Conservation (phyloP, 2,797 vertebrate species). For the Bovichtus diacanthus region DNA sequence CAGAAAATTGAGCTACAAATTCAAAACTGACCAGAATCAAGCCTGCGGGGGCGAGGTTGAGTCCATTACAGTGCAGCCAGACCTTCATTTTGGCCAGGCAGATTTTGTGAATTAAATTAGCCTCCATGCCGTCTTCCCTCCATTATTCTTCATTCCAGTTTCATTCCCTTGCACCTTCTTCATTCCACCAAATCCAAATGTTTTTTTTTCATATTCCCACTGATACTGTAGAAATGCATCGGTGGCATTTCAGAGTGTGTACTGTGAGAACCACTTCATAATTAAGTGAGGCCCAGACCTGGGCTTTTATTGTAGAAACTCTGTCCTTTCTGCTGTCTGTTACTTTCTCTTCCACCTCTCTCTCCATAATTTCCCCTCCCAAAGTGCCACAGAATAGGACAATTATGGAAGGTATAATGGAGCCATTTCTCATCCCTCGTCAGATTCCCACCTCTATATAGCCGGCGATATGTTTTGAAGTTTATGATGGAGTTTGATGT, state of each 20-base stretch:
- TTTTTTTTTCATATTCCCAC: constrained; percentile 44
- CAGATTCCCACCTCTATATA: constrained; percentile 9
- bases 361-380: constrained; percentile 5
- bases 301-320: constrained; percentile 47
- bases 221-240: constrained; percentile 53
- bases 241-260: constrained; percentile 66
- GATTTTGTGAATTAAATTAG: constrained; percentile 14
- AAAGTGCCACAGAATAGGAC: constrained; percentile 31
- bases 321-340: constrained; percentile 44
- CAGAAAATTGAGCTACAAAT: constrained; percentile 18
- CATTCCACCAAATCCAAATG: constrained; percentile 26
- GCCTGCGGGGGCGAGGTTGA: not conserved
- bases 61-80: constrained; percentile 8
- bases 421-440: constrained; percentile 25
- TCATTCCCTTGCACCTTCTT: constrained; percentile 18
- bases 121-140: constrained; percentile 8
- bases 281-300: constrained; percentile 64
- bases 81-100: not conserved
- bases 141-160: constrained; percentile 35
- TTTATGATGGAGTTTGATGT: constrained; percentile 8
- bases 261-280: constrained; percentile 48
- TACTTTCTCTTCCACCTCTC: constrained; percentile 29
- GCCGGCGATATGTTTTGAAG: constrained; percentile 13
- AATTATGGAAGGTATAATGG: constrained; percentile 38
- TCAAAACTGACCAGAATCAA: constrained; percentile 32